Evolutionary conservation across 2,888 invertebrate genomes (phyloP).

Genomic region (Tryphoninae sp.): DNA sequence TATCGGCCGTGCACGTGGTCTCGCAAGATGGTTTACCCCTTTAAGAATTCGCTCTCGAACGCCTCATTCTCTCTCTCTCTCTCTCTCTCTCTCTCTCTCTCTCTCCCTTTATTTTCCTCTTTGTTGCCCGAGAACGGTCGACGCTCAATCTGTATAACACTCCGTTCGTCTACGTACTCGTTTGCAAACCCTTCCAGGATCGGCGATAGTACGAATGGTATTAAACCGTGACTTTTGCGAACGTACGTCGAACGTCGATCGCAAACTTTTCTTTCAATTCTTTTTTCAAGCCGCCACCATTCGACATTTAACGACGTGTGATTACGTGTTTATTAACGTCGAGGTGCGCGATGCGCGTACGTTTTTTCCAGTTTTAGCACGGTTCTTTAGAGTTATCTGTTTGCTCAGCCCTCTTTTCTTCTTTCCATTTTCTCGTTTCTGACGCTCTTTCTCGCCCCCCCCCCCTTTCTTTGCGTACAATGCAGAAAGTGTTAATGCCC

Average conservation of each 20-base stretch:
- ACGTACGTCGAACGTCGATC: too few species aligned
- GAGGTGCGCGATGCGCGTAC: not conserved
- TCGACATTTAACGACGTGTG: too few species aligned
- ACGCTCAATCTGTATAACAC: constrained; percentile 12
- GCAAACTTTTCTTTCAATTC: too few species aligned
- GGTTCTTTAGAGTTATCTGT: constrained; percentile 12
- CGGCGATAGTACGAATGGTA: constrained; percentile 3
- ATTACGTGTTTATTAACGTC: too few species aligned
- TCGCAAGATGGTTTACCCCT: not conserved
- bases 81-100: too few species aligned
- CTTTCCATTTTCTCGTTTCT: not conserved
- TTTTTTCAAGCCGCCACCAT: too few species aligned
- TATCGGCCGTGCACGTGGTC: not conserved
- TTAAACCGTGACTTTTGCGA: too few species aligned
- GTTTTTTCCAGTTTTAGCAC: not conserved
- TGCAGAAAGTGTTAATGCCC: constrained; percentile 66
- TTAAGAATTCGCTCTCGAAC: not conserved
- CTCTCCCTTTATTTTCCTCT: too few species aligned
- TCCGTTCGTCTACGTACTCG: constrained; percentile 32
- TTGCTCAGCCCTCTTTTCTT: not conserved
- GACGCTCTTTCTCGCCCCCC: too few species aligned
- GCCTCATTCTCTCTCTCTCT: too few species aligned
- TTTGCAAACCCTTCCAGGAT: constrained; percentile 41
- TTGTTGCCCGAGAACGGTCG: not conserved
- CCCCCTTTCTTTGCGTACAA: constrained; percentile 8